Evolutionary conservation across 2,113 vertebrate genomes (phyloP).

Genomic region (Upupa epops): DNA sequence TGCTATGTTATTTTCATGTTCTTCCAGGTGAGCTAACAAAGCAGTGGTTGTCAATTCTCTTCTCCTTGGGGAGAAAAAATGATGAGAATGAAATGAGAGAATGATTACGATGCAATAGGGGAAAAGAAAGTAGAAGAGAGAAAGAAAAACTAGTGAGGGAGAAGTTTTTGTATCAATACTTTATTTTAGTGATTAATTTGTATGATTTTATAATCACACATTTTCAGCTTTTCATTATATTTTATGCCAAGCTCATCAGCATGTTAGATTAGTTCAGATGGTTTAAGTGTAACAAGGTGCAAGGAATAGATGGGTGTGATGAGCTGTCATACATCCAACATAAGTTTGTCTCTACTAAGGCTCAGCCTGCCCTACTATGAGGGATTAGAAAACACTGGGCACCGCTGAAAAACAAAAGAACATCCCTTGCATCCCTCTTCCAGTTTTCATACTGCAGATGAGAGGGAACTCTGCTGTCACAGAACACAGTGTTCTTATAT

Average conservation of each 20-base stretch:
- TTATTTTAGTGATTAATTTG: not conserved
- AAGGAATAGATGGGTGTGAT: not conserved
- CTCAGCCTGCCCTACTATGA: not conserved
- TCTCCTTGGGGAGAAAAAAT: not conserved
- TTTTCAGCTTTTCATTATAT: not conserved
- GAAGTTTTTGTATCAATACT: not conserved
- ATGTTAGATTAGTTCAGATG: not conserved
- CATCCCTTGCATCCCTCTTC: fast-evolving
- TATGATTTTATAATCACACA: not conserved
- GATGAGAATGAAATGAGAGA: not conserved
- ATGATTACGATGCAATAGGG: not conserved
- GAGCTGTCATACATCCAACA: not conserved
- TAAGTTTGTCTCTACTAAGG: not conserved
- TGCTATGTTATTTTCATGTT: not conserved
- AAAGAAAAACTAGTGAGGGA: not conserved
- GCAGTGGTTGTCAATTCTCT: not conserved
- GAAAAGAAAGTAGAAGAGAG: not conserved
- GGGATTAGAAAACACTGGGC: not conserved
- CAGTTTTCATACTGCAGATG: not conserved
- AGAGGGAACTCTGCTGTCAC: not conserved
- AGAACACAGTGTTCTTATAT: not conserved
- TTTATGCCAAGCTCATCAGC: not conserved
- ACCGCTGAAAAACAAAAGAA: not conserved
- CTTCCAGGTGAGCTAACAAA: not conserved
- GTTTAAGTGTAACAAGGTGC: not conserved